A percentile compares a stretch with the other conserved stretches of the same genome.
Evolutionary conservation across 2,113 vertebrate species (phyloP).

Genomic region (Panurus biarmicus): DNA sequence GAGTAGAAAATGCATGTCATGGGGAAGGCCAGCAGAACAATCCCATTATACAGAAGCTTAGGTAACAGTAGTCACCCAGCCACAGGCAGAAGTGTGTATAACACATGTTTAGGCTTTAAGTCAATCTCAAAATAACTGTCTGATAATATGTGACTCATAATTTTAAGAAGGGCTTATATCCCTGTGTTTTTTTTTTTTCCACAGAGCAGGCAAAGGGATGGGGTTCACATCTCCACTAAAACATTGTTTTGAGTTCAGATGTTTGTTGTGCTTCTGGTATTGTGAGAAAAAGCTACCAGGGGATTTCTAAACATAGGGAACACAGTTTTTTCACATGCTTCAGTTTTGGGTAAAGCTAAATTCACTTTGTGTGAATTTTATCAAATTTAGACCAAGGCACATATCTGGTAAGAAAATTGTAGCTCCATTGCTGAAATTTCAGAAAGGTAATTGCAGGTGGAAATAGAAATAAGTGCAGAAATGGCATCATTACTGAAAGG

Average conservation of each 20-base stretch:
- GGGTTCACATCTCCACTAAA: neutral
- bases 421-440: neutral
- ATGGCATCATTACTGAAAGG: neutral
- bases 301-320: neutral
- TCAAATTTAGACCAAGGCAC: neutral
- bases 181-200: neutral
- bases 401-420: neutral
- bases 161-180: neutral
- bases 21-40: neutral
- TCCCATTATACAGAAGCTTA: neutral
- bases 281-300: neutral
- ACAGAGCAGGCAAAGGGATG: neutral
- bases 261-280: neutral
- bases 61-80: neutral
- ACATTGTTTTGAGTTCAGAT: neutral
- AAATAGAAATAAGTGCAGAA: neutral
- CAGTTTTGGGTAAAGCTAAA: neutral
- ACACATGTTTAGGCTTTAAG: neutral
- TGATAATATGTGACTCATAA: neutral
- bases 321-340: neutral
- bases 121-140: neutral
- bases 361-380: neutral
- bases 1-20: neutral
- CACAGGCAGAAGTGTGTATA: neutral
- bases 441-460: neutral